These are phyloP conservation scores for Sminthurides bifidus DNA, from an alignment of 1,140 invertebrate species.

Conservation along the genomic window DNA sequence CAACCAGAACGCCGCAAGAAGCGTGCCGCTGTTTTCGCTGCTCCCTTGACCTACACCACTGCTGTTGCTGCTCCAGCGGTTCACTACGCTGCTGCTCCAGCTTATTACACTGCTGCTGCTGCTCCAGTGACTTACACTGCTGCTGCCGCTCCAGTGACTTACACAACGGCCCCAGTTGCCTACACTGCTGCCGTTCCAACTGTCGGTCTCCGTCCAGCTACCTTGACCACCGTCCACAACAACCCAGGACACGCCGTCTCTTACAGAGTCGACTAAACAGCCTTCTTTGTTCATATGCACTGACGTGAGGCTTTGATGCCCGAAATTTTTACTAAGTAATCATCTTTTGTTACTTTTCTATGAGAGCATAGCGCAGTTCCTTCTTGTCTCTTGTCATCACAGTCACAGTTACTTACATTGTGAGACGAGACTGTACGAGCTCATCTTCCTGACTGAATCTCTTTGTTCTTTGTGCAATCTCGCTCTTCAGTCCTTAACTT, in stretches of 20 bases:
- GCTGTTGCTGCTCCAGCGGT: conserved; percentile 5
- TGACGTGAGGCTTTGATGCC: no score
- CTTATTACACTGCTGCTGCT: not conserved
- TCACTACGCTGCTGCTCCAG: conserved; percentile 10
- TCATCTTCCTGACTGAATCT: no score
- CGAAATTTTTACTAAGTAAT: no score
- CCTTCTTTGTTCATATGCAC: no score
- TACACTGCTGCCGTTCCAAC: conserved; percentile 8
- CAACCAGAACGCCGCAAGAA: not conserved
- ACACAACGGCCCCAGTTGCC: conserved; percentile 1
- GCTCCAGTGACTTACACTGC: conserved; percentile 22
- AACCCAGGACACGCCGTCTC: conserved; percentile 38
- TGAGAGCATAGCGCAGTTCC: no score
- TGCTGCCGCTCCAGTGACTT: conserved; percentile 32
- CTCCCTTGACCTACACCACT: conserved; percentile 2
- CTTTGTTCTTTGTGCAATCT: no score
- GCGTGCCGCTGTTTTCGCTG: not conserved
- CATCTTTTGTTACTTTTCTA: no score
- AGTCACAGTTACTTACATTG: no score
- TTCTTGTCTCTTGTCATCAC: no score
- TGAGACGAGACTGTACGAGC: no score
- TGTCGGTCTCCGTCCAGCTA: conserved; percentile 20
- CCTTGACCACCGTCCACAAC: conserved; percentile 37
- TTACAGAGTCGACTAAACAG: conserved; percentile 36
- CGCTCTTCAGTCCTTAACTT: no score